A percentile compares a stretch with the other conserved stretches of the same genome.
phyloP scores from a whole-genome alignment of 2,113 vertebrate genomes.

The Myanophis thanlyinensis region DNA sequence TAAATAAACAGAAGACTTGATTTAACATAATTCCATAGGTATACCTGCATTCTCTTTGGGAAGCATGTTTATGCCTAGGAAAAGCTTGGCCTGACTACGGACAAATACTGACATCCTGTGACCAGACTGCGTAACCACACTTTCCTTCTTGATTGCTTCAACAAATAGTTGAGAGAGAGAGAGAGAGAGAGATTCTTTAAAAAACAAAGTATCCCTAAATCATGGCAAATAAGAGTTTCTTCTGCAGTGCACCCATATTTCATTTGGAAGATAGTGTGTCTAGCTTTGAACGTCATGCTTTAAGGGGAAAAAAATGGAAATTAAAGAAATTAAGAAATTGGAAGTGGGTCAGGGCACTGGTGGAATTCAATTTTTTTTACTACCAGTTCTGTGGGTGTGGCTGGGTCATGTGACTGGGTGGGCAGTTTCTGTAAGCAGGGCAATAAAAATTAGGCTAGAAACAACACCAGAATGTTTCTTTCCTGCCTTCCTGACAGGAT shows the following conservation, averaged over 20 bases:
- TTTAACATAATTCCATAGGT: conserved; percentile 20
- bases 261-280: not conserved
- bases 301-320: not conserved
- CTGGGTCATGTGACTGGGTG: too few relatives aligned
- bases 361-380: too few relatives aligned
- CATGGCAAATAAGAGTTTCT: not conserved
- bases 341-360: not conserved
- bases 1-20: conserved; percentile 23
- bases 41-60: not conserved
- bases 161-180: not conserved
- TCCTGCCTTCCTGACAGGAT: too few relatives aligned
- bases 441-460: too few relatives aligned
- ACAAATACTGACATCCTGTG: conserved; percentile 67
- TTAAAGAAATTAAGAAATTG: not conserved
- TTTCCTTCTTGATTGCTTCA: not conserved
- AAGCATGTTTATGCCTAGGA: not conserved
- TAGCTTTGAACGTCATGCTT: not conserved
- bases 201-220: not conserved
- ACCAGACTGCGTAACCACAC: fast-evolving
- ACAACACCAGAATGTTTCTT: too few relatives aligned
- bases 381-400: too few relatives aligned
- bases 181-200: not conserved
- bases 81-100: not conserved
- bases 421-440: too few relatives aligned
- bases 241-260: not conserved